Evolutionary conservation across 2,113 vertebrate genomes (phyloP).

Genomic region (Alexandromys fortis): DNA sequence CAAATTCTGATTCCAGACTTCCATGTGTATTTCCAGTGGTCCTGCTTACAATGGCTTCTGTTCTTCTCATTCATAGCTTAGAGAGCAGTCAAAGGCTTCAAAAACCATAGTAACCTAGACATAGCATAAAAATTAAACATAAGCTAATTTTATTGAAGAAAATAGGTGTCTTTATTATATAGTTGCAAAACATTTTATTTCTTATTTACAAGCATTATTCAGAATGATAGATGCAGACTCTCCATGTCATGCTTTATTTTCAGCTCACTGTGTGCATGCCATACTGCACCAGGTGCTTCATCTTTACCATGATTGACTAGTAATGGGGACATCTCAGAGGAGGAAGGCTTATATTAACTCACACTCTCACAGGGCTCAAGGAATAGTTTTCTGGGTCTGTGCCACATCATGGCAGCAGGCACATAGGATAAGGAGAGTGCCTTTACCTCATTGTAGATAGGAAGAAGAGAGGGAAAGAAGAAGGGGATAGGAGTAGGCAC

Average conservation of each 20-base stretch:
- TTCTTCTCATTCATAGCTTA: background rate
- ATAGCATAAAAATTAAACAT: background rate
- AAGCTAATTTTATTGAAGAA: too few species aligned
- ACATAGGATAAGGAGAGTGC: background rate
- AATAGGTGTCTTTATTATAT: too few species aligned
- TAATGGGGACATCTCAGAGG: background rate
- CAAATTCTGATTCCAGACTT: slow-evolving; percentile 28
- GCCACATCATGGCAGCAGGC: background rate
- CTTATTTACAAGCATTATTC: too few species aligned
- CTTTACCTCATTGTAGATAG: background rate
- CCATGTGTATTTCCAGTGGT: background rate
- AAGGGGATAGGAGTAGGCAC: too few species aligned
- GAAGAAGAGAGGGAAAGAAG: too few species aligned
- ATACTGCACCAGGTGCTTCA: background rate
- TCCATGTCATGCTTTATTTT: too few species aligned
- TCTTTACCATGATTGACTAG: background rate
- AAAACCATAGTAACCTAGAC: background rate
- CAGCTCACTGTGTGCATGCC: background rate
- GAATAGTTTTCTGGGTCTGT: background rate
- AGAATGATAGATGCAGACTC: too few species aligned
- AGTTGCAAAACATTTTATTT: too few species aligned
- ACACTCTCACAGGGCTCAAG: background rate
- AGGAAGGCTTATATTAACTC: background rate
- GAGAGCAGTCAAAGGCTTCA: background rate
- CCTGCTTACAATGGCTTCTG: background rate